Conservation (phyloP, 2,113 vertebrate genomes). For the Oncorhynchus masou region DNA sequence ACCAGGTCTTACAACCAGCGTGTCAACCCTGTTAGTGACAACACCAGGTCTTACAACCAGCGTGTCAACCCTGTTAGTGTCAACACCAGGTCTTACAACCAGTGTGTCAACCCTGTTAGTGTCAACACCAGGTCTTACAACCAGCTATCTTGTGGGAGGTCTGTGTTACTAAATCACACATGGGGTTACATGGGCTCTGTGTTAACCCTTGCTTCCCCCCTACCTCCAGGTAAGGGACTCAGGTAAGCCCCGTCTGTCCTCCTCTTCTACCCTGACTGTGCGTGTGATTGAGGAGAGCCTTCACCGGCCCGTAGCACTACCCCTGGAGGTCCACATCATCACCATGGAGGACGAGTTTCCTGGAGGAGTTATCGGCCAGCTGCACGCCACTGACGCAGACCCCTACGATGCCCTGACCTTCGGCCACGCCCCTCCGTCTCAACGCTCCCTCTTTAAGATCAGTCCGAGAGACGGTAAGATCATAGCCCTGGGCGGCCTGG, state of each 20-base stretch:
- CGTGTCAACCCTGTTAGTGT: too few relatives aligned
- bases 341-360: slow-evolving; percentile 99
- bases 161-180: too few relatives aligned
- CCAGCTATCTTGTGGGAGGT: too few relatives aligned
- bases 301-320: slow-evolving; percentile 87
- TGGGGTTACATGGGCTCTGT: background rate
- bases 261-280: slow-evolving; percentile 80
- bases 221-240: slow-evolving; percentile 84
- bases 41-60: too few relatives aligned
- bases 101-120: too few relatives aligned
- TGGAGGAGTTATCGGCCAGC: slow-evolving; percentile 93
- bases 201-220: background rate
- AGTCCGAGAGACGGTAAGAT: slow-evolving; percentile 90
- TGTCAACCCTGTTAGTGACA: too few relatives aligned
- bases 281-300: slow-evolving; percentile 95
- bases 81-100: too few relatives aligned
- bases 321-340: slow-evolving; percentile 91
- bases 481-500: slow-evolving; percentile 90
- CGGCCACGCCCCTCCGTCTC: slow-evolving; percentile 81
- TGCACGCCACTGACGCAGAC: slow-evolving; percentile 94
- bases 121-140: too few relatives aligned
- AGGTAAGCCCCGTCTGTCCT: slow-evolving; percentile 85
- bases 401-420: slow-evolving; percentile 90
- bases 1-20: too few relatives aligned
- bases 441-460: slow-evolving; percentile 94